Base-by-base conservation (phyloP, 2,888 invertebrate species). In the Melanophora roralis region DNA sequence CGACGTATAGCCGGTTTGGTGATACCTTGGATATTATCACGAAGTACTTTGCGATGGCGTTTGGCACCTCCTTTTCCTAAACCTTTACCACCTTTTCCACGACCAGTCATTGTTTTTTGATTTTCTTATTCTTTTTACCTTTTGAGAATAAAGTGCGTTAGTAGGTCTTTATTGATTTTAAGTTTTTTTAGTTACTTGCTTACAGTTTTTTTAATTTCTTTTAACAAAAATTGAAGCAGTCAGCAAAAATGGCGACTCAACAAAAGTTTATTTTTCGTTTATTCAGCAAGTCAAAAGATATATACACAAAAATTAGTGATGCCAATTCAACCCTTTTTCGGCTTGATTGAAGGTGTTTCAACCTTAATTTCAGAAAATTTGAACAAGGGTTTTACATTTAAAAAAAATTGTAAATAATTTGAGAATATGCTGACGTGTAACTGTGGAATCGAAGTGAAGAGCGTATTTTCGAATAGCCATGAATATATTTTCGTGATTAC, bases 61-160 rank as follows among this genome's bases (percentile, higher is more conserved):
- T n/a, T n/a, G n/a, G n/a, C n/a, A n/a, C n/a, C n/a, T 83, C 94
- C 94, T 89, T 95, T 95, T 69, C 95, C 95, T 68, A 95, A 90
- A 79, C 95, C 94, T 90, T 95, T 94, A 69, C 94, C 94, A 87
- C 94, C 94, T 92, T 95, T 94, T 77, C 95, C 95, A 78, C 95
- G 94, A 81, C 95, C 95, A 88, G 95, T 94, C 95, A 95, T 95
- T 81, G 51, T 80, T 64, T 23, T 65, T n/a, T n/a, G 11, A 32
- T 53, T 87, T 90, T 60, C 87, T 90, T 73, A 53, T 67, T 40
- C 9, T 16, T 43, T 53, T 47, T 5, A 8, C 19, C 2, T n/a
- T 36, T 40, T 6, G 45, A 53, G 23, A 23, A 34, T 0, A 12
- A 21, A 12, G 12, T 16, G 32, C 45, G 16, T n/a, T n/a, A 21